phyloP scores from a whole-genome alignment of 1,140 invertebrate genomes.

The Papilio helenus region DNA sequence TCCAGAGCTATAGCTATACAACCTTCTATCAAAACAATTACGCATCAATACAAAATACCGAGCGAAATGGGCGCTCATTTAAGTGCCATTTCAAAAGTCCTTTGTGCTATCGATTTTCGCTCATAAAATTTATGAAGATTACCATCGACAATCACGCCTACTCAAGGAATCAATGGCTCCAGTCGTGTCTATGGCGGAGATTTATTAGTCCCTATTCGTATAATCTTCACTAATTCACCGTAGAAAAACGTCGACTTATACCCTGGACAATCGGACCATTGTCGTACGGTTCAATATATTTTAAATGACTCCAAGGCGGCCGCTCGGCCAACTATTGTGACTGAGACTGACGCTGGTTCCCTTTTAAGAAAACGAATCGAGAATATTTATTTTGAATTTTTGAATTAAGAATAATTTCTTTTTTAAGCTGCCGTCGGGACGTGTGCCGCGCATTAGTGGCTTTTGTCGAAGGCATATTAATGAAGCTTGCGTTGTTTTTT shows the following conservation, averaged over 20 bases:
- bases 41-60: constrained; percentile 57
- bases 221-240: constrained; percentile 77
- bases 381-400: constrained; percentile 65
- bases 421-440: constrained; percentile 73
- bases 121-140: constrained; percentile 77
- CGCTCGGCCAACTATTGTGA: constrained; percentile 69
- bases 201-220: constrained; percentile 76
- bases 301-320: constrained; percentile 74
- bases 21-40: constrained; percentile 48
- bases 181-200: constrained; percentile 59
- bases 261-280: constrained; percentile 70
- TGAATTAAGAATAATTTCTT: constrained; percentile 79
- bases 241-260: constrained; percentile 74
- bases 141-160: constrained; percentile 67
- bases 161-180: constrained; percentile 69
- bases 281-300: constrained; percentile 75
- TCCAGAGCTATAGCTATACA: no score
- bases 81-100: constrained; percentile 46
- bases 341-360: constrained; percentile 65
- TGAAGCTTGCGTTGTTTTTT: constrained; percentile 58
- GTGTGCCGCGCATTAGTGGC: constrained; percentile 77
- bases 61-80: constrained; percentile 53
- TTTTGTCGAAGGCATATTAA: constrained; percentile 71
- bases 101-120: constrained; percentile 58
- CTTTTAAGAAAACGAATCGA: constrained; percentile 64